Base-by-base conservation (phyloP, 2,797 vertebrate species). In the Pangasius mekongensis region DNA sequence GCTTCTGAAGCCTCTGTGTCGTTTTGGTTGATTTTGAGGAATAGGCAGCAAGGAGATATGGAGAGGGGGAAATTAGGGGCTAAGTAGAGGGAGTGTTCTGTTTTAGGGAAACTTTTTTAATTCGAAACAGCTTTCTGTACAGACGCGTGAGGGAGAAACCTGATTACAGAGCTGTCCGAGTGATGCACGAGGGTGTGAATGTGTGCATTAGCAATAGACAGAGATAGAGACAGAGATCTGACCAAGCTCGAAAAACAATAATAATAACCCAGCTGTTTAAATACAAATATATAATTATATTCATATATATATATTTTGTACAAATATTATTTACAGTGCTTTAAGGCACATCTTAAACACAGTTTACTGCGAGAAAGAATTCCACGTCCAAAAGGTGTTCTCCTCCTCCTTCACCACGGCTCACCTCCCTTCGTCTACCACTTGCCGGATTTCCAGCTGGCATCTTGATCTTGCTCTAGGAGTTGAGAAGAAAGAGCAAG, bases 281-380 rank as follows among this genome's bases (percentile, higher is more conserved):
- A 98, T 97, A 98, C 95, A 97, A 97, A 97, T 97, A 97, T 97
- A 97, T 96, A 95, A 97, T 97, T 97, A 95, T 93, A 94, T 96
- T 96, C 71, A 91, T 84, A 91, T 91, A 88, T 87, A 74, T 76
- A 76, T 89, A 87, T 95, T 95, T 93, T 98, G 74, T 86, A 98
- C 97, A 98, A 97, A 96, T 94, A 94, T 93, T 98, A 98, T 98
- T 96, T 98, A 99, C 97, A 98, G 88, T 91, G 89, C 58, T 88
- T 91, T 90, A 94, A 96, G 97, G 96, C 96, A 97, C 96, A 97
- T 85, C 90, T 92, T 77, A 86, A 93, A 93, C 91, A 92, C 88
- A 94, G 93, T 93, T 92, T 86, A 93, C 90, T 93, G 94, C 93
- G 91, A 84, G 74, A 83, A 83, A 88, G 62, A 54, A 84, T 69